Conservation (phyloP, 2,797 vertebrate genomes). For the Sebastes matsubarae region DNA sequence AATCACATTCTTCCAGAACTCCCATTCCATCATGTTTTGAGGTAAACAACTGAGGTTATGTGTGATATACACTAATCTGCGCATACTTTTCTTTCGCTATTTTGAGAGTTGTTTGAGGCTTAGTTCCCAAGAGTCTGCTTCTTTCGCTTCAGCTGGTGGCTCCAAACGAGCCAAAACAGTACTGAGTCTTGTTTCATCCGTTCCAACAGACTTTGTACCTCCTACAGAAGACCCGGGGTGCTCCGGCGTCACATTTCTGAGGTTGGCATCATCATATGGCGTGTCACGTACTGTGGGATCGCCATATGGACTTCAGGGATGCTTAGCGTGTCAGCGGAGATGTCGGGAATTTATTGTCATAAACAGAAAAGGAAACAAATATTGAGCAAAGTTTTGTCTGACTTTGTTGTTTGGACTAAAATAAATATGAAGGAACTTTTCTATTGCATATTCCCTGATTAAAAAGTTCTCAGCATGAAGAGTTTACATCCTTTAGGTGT, state of each 20-base stretch:
- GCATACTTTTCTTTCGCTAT: not conserved
- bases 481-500: not conserved
- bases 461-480: not conserved
- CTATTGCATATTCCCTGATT: not conserved
- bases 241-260: slow-evolving; percentile 5
- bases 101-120: slow-evolving; percentile 12
- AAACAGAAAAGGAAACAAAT: not conserved
- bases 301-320: slow-evolving; percentile 45
- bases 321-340: not conserved
- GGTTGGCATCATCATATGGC: slow-evolving; percentile 31
- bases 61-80: slow-evolving; percentile 7
- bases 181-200: not conserved
- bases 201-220: slow-evolving; percentile 42
- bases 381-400: not conserved
- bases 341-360: not conserved
- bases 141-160: not conserved
- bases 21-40: not conserved
- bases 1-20: not conserved
- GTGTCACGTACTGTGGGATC: slow-evolving; percentile 20
- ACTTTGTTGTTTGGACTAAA: slow-evolving; percentile 1
- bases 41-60: slow-evolving; percentile 19
- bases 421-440: not conserved
- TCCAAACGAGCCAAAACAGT: not conserved
- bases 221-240: slow-evolving; percentile 46
- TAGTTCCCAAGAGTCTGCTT: slow-evolving; percentile 8